phyloP scores from a whole-genome alignment of 2,113 vertebrate species.

The Ochotona princeps region DNA sequence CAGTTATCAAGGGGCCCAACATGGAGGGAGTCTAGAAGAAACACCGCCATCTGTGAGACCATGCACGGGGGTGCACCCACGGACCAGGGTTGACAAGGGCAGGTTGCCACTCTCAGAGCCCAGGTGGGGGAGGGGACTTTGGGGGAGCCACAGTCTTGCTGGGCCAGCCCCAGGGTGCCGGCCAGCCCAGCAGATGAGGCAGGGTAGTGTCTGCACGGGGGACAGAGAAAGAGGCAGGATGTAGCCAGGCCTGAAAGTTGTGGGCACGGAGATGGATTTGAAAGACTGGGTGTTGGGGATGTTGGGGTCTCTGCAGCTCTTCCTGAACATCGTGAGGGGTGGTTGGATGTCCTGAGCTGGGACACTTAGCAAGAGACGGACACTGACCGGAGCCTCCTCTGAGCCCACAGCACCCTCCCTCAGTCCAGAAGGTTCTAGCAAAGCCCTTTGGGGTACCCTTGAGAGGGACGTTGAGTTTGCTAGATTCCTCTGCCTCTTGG shows the following conservation, averaged over 20 bases:
- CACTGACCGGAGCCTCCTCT: neutral
- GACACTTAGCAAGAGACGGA: too few species aligned
- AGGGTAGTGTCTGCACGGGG: accelerated
- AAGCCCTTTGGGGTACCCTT: neutral
- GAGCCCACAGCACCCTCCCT: neutral
- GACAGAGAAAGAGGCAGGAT: neutral
- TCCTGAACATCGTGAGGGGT: too few species aligned
- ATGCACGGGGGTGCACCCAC: too few species aligned
- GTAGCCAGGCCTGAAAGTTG: neutral
- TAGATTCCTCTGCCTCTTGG: neutral
- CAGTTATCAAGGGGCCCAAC: neutral
- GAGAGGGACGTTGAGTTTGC: neutral
- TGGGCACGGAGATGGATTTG: accelerated
- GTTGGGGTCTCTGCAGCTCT: accelerated
- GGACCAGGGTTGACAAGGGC: neutral
- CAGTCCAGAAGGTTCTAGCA: constrained; percentile 9
- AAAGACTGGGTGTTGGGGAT: neutral
- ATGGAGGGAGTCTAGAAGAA: neutral
- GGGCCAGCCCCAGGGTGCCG: neutral
- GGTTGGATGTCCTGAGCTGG: too few species aligned
- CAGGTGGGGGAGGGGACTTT: accelerated
- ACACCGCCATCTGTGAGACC: neutral
- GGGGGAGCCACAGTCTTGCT: too few species aligned
- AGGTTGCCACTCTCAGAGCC: neutral
- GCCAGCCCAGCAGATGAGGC: neutral